A percentile compares a stretch with the other conserved stretches of the same genome.
Conservation (phyloP, 2,888 invertebrate genomes). For the Thalpophila matura region DNA sequence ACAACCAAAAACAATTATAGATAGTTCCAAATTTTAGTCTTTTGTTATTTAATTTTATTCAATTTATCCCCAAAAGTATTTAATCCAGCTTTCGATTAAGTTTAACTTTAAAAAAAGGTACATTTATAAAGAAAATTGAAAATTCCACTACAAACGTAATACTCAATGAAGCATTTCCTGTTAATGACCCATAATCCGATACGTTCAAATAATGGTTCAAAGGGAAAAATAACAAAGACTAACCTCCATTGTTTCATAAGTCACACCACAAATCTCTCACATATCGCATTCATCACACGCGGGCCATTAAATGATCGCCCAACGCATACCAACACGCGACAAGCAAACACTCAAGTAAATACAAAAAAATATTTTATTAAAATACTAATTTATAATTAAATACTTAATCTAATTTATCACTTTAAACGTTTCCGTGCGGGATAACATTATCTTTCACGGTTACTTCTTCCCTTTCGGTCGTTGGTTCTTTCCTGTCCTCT, state of each 20-base stretch:
- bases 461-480: conserved; percentile 77
- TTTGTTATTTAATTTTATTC: no score
- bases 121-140: no score
- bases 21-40: no score
- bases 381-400: conserved; percentile 85
- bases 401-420: conserved; percentile 83
- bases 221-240: conserved; percentile 58
- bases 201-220: neutral
- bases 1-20: no score
- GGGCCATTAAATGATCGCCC: conserved; percentile 66
- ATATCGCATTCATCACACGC: conserved; percentile 73
- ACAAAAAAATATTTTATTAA: conserved; percentile 84
- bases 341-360: conserved; percentile 75
- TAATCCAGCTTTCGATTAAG: no score
- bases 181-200: no score
- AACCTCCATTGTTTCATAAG: conserved; percentile 73
- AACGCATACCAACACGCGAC: conserved; percentile 71
- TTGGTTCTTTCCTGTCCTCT: conserved; percentile 77
- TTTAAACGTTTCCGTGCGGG: conserved; percentile 83
- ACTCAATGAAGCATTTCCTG: no score
- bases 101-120: no score
- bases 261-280: conserved; percentile 63
- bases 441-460: conserved; percentile 82
- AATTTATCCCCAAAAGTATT: no score
- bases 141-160: no score